A percentile compares a stretch with the other conserved stretches of the same genome.
Conservation (phyloP, 2,113 vertebrate genomes). For the Oceanites oceanicus region DNA sequence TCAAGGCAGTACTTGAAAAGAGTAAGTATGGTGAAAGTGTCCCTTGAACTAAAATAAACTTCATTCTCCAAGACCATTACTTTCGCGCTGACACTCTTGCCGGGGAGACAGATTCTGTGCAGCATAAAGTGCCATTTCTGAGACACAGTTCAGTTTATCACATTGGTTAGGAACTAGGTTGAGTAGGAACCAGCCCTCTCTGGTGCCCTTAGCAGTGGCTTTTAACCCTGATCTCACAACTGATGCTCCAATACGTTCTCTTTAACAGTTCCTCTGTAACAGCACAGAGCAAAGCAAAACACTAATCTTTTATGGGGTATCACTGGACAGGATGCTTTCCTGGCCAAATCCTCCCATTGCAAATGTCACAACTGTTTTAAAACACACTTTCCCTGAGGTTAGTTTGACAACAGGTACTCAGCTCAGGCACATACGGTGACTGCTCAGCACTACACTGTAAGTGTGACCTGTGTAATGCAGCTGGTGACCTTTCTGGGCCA, state of each 20-base stretch:
- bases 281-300: slow-evolving; percentile 8
- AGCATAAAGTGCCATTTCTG: background rate
- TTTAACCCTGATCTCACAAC: background rate
- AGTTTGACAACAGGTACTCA: slow-evolving; percentile 7
- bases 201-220: background rate
- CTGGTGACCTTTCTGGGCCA: background rate
- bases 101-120: background rate
- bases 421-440: background rate
- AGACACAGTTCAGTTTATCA: background rate
- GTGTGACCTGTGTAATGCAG: background rate
- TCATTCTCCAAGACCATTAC: background rate
- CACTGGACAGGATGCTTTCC: background rate
- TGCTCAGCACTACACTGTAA: background rate
- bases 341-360: background rate
- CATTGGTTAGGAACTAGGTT: background rate
- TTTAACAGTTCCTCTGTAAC: background rate
- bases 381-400: background rate
- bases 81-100: background rate
- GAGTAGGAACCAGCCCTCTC: background rate
- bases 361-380: slow-evolving; percentile 6
- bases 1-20: background rate
- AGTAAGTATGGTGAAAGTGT: background rate
- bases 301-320: background rate
- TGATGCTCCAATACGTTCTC: background rate
- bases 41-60: background rate